Conservation (phyloP, 2,888 invertebrate species). For the Polyommatus icarus region DNA sequence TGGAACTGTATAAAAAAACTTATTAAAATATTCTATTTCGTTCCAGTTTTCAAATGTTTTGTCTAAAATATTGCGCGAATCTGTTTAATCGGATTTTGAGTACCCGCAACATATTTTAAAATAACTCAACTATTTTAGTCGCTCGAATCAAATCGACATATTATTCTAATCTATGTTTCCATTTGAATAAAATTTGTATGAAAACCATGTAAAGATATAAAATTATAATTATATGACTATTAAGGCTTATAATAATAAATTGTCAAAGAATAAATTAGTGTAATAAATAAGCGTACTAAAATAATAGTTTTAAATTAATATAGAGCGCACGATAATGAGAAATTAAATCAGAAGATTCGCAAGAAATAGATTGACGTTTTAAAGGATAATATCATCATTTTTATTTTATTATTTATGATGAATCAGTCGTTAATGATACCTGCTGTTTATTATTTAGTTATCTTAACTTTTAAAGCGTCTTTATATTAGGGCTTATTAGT, state of each 20-base stretch:
- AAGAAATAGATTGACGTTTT: not conserved
- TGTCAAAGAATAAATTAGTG: not conserved
- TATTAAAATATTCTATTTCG: slow-evolving; percentile 2
- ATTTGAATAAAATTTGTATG: not conserved
- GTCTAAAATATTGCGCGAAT: slow-evolving; percentile 6
- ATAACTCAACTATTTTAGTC: not conserved
- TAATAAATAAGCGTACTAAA: not conserved
- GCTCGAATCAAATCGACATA: not conserved
- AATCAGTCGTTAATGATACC: not conserved
- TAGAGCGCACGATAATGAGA: not conserved
- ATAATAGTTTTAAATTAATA: not conserved
- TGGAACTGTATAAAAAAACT: not conserved
- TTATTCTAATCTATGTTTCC: not conserved
- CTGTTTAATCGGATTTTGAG: not conserved
- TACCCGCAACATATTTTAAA: not conserved
- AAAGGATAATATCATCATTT: not conserved
- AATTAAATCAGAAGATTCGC: not conserved
- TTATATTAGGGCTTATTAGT: no score
- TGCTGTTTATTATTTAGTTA: not conserved
- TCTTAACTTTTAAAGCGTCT: no score
- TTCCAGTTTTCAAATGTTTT: slow-evolving; percentile 3
- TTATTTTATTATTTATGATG: not conserved
- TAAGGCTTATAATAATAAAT: not conserved
- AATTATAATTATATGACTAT: slow-evolving; percentile 17
- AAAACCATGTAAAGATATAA: slow-evolving; percentile 13